A percentile compares a stretch with the other conserved stretches of the same genome.
Evolutionary conservation across 1,140 invertebrate species (phyloP).

Genomic region (Bactericera cockerelli): DNA sequence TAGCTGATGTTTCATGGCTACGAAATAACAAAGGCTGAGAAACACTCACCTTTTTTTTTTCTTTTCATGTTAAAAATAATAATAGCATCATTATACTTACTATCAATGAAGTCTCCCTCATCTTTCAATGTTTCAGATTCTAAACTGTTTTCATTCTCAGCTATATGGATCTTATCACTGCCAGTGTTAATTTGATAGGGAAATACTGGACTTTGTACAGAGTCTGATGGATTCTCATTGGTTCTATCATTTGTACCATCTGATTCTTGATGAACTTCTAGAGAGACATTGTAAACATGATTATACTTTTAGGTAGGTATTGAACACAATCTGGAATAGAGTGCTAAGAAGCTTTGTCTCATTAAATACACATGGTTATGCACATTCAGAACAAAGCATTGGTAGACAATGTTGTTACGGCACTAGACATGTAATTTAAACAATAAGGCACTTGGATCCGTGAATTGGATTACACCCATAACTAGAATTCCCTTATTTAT

Average conservation of each 20-base stretch:
- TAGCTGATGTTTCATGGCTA: background rate
- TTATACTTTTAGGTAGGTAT: too few species aligned
- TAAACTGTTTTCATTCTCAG: background rate
- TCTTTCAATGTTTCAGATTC: background rate
- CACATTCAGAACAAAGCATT: too few species aligned
- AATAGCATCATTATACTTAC: background rate
- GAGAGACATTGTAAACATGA: too few species aligned
- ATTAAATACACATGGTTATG: too few species aligned
- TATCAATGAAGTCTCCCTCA: background rate
- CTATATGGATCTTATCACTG: background rate
- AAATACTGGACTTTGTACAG: background rate
- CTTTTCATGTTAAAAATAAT: background rate
- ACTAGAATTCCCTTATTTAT: too few species aligned
- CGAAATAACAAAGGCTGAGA: background rate
- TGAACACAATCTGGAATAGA: too few species aligned
- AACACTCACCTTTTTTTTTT: background rate
- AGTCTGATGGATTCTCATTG: background rate
- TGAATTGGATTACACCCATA: too few species aligned
- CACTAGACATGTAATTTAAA: too few species aligned
- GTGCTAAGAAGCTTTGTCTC: background rate
- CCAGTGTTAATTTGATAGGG: background rate
- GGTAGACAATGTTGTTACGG: too few species aligned
- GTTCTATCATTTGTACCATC: background rate
- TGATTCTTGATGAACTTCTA: background rate
- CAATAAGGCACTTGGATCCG: too few species aligned